Base-by-base conservation (phyloP, 2,888 invertebrate species). In the Micoletzkya japonica region DNA sequence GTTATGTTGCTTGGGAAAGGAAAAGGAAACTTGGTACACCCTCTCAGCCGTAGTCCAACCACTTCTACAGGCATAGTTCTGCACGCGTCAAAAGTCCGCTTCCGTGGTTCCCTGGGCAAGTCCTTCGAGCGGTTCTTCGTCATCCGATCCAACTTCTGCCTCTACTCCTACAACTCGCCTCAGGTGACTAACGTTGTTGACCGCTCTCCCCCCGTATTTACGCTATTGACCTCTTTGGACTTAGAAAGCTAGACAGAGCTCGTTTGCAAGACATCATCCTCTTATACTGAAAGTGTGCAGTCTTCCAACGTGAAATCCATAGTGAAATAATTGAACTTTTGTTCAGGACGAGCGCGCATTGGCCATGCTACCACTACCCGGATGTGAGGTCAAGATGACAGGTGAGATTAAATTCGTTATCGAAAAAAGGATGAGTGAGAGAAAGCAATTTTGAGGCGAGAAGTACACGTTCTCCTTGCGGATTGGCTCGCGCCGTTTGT, bases 341-440 rank as follows among this genome's bases (percentile, higher is more conserved):
- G n/a, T 82, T 26, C 71, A 84, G 83, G 84, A 82, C 61, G 72
- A 71, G 0, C 74, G 73, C 3, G 85, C 85, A 7, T 59, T 82
- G 20, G 74, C 82, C 4, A 84, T 85, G 82, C 74, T 85, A 6
- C 85, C 85, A 0, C 75, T 85, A 14, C 77, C 85, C 6, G 85
- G 85, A 1, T 82, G 83, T 64, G 82, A 83, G 57, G 72, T 81
- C 24, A 64, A 70, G 30, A 71, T 67, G 39, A 66, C 59, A 7
- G 68, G 59, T 17, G 24, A 56, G 17, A 20, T 44, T 44, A 14
- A 44, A 10, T 14, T 44, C 10, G 10, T 10, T 14, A 10, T 26
- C 34, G 34, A 59, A 24, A 32, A 24, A 34, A 36, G 10, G 26
- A 26, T 14, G 24, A 39, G 14, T 37, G n/a, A n/a, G 14, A 37